These are phyloP conservation scores for Mirounga angustirostris DNA, from an alignment of 2,113 vertebrate species.

Conservation along the genomic window DNA sequence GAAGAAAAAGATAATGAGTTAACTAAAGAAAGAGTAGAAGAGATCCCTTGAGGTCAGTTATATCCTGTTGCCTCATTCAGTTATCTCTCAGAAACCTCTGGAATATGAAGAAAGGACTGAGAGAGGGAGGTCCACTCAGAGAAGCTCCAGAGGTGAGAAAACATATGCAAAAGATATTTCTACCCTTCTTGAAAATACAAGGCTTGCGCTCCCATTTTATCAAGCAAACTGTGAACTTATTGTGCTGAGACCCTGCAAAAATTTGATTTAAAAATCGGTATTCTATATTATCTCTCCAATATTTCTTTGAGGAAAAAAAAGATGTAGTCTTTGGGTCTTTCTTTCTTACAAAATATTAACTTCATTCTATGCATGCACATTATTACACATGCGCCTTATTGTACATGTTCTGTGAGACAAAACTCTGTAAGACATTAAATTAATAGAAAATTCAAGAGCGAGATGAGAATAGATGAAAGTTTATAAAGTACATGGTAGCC, in stretches of 20 bases:
- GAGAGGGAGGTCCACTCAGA: neutral
- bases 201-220: neutral
- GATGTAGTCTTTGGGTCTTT: neutral
- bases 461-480: neutral
- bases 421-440: neutral
- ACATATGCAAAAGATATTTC: neutral
- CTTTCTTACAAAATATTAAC: neutral
- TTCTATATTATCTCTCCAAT: neutral
- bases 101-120: neutral
- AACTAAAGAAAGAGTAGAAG: neutral
- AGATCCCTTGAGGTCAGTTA: neutral
- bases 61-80: neutral
- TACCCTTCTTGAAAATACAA: neutral
- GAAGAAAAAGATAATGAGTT: neutral
- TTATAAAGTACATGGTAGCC: neutral
- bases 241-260: neutral
- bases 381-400: neutral
- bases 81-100: neutral
- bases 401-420: neutral
- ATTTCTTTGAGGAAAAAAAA: neutral
- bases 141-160: neutral
- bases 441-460: neutral
- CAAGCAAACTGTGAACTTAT: neutral
- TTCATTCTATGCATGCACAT: neutral
- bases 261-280: neutral